phyloP scores from a whole-genome alignment of 2,888 invertebrate genomes.

The Selenia dentaria region DNA sequence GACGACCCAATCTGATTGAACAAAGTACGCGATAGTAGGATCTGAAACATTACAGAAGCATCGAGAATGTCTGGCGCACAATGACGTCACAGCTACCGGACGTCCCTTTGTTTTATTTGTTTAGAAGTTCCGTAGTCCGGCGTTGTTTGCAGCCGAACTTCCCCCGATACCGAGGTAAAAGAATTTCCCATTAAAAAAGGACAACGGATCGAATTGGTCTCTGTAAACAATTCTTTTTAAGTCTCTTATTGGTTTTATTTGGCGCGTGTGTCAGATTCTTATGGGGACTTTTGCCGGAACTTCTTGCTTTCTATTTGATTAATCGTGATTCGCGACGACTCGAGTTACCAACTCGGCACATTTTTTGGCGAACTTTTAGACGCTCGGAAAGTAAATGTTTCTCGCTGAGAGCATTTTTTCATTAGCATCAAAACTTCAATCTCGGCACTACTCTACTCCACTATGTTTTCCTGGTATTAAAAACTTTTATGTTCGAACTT shows the following conservation, averaged over 20 bases:
- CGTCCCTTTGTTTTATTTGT: slow-evolving; percentile 71
- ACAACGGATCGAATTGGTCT: slow-evolving; percentile 68
- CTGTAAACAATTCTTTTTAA: slow-evolving; percentile 64
- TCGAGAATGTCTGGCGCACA: slow-evolving; percentile 21
- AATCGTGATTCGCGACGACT: slow-evolving; percentile 14
- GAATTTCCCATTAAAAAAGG: slow-evolving; percentile 74
- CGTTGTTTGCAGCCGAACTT: slow-evolving; percentile 60
- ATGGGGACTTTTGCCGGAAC: slow-evolving; percentile 14
- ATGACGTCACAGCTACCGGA: slow-evolving; percentile 30
- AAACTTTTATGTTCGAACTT: too few relatives aligned
- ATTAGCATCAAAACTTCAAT: slow-evolving; percentile 20
- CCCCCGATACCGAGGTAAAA: slow-evolving; percentile 63
- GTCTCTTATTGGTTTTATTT: slow-evolving; percentile 73
- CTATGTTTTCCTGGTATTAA: not conserved
- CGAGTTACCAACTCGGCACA: slow-evolving; percentile 10
- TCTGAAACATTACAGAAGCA: slow-evolving; percentile 12
- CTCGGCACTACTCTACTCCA: slow-evolving; percentile 5
- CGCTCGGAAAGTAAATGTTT: slow-evolving; percentile 16
- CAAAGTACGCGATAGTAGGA: slow-evolving; percentile 6
- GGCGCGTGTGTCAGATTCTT: slow-evolving; percentile 61
- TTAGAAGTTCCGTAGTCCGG: slow-evolving; percentile 52
- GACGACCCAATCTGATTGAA: slow-evolving; percentile 1
- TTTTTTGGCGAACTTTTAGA: slow-evolving; percentile 18
- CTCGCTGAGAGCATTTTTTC: slow-evolving; percentile 30
- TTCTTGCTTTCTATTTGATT: slow-evolving; percentile 25